phyloP scores from a whole-genome alignment of 2,113 vertebrate genomes.

The Nicator chloris region DNA sequence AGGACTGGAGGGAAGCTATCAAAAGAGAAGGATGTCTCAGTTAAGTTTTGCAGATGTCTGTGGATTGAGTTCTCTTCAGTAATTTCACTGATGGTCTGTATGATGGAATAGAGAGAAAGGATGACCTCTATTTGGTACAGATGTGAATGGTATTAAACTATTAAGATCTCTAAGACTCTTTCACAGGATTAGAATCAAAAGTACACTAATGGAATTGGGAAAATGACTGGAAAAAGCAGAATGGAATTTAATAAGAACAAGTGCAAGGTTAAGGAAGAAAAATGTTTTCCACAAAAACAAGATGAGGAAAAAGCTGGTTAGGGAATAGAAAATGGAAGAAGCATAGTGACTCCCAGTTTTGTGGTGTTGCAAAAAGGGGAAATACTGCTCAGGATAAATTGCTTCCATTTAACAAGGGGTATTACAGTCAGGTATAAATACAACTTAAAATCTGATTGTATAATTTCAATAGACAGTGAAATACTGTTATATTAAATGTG shows the following conservation, averaged over 20 bases:
- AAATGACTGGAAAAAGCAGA: neutral
- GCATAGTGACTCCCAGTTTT: neutral
- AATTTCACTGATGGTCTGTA: neutral
- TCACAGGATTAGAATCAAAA: neutral
- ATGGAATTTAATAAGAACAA: neutral
- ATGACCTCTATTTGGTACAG: neutral
- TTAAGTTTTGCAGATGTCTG: neutral
- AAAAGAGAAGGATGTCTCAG: neutral
- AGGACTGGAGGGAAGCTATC: neutral
- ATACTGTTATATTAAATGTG: neutral
- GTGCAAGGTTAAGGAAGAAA: neutral
- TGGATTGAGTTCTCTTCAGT: neutral
- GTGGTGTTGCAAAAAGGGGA: neutral
- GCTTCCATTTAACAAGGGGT: neutral
- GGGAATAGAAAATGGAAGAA: neutral
- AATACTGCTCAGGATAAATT: neutral
- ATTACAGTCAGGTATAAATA: neutral
- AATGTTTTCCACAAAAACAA: neutral
- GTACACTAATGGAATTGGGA: neutral
- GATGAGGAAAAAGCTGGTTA: neutral
- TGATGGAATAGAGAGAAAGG: neutral
- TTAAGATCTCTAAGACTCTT: neutral
- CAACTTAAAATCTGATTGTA: neutral
- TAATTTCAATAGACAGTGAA: neutral
- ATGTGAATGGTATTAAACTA: neutral